Base-by-base conservation (phyloP, 2,113 vertebrate species). In the Zootoca vivipara region DNA sequence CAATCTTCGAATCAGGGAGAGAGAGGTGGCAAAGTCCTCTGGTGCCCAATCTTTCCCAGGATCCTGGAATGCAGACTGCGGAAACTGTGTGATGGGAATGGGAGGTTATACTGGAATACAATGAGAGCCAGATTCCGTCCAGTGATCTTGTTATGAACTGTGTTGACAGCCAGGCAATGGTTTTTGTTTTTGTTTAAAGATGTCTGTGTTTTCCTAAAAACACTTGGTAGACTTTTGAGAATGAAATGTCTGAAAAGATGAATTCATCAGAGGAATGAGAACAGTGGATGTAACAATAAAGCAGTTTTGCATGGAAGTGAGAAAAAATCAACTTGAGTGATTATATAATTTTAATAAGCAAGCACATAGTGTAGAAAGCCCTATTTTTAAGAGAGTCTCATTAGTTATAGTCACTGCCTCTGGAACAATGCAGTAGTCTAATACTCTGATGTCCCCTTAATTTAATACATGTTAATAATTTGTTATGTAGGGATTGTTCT, bases 281-380 rank as follows among this genome's bases (percentile, higher is more conserved):
- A 52, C 74, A 83, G 58, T 1, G 52, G 30, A 52, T 26, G 7
- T 20, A 73, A 30, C 2, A 81, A 4, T n/a, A 82, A 86, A 78
- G 18, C 0, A 70, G 8, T 83, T 8, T 82, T 33, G 24, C 33
- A 1, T 62, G 22, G 1, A 83, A 84, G 78, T 69, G 30, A 88
- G 22, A 87, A 87, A 87, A 92, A 7, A 62, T 86, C 90, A 46
- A 0, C 42, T 58, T 75, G 88, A 86, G 83, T 78, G 82, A 58
- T 84, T 81, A 35, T 2, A 85, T 1, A 1, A 28, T 65, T 89
- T 90, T 85, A 38, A 65, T 0, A 2, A 89, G 67, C 0, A 42
- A 52, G 0, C 38, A 0, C 0, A 0, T 85, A 62, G 7, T 38
- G 24, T 1, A 0, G 18, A 90, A 79, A 15, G 7, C 73, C 7